Evolutionary conservation across 2,797 vertebrate genomes (phyloP).

Genomic region (Balearica regulorum): DNA sequence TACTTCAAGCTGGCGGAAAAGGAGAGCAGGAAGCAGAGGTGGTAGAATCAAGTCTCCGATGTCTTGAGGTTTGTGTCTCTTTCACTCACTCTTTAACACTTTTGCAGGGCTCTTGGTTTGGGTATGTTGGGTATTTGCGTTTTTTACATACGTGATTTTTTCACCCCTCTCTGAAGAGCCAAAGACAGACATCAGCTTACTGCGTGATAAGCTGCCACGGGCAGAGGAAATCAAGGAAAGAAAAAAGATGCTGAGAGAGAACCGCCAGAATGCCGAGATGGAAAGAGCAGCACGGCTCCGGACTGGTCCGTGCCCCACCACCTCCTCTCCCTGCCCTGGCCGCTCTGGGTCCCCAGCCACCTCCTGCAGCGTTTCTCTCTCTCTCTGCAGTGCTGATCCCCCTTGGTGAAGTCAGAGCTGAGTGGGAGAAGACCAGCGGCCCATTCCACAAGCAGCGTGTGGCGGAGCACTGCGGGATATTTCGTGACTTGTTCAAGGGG

Average conservation of each 20-base stretch:
- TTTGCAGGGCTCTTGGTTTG: neutral
- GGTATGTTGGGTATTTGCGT: accelerated
- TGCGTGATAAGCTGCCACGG: neutral
- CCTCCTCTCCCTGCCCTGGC: neutral
- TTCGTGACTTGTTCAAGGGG: conserved; percentile 85
- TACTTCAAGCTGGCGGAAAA: conserved; percentile 78
- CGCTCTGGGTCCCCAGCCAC: neutral
- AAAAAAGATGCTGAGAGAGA: conserved; percentile 75
- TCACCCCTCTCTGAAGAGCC: conserved; percentile 25
- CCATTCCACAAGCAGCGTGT: conserved; percentile 83
- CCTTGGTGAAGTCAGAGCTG: conserved; percentile 79
- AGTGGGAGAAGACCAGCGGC: conserved; percentile 84
- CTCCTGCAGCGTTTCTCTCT: neutral
- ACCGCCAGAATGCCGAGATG: conserved; percentile 76
- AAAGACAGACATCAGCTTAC: conserved; percentile 83
- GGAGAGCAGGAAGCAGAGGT: conserved; percentile 61
- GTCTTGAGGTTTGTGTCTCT: neutral
- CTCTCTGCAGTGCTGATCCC: conserved; percentile 77
- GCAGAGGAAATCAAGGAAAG: conserved; percentile 72
- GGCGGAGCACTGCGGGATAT: conserved; percentile 86
- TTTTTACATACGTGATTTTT: neutral
- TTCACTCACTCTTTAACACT: accelerated
- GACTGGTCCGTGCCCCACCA: conserved; percentile 74
- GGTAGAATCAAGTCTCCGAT: neutral
- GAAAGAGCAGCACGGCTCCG: conserved; percentile 80